Evolutionary conservation across 2,888 invertebrate genomes (phyloP).

Genomic region (Plebejus anna): DNA sequence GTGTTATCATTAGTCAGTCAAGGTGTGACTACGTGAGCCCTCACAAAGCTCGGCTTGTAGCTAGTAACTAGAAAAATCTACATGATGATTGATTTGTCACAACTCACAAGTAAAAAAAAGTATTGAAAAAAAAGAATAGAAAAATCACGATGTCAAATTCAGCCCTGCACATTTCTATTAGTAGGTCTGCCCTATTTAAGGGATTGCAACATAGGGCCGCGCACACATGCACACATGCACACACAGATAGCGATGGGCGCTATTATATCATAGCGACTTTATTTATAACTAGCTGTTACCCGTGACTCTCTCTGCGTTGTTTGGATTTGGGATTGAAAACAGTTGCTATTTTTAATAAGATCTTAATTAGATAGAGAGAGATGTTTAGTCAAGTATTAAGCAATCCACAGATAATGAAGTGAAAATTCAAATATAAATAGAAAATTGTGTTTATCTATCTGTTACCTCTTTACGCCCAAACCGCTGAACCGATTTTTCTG

Average conservation of each 20-base stretch:
- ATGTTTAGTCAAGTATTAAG: not conserved
- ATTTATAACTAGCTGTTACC: slow-evolving; percentile 30
- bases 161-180: slow-evolving; percentile 74
- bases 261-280: slow-evolving; percentile 32
- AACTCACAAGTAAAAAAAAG: not conserved
- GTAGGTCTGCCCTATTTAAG: slow-evolving; percentile 73
- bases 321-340: slow-evolving; percentile 8
- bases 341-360: not conserved
- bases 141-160: slow-evolving; percentile 36
- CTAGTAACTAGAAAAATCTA: too few relatives aligned
- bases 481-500: too few relatives aligned
- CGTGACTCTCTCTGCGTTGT: slow-evolving; percentile 16
- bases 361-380: not conserved
- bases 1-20: too few relatives aligned
- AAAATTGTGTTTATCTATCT: not conserved
- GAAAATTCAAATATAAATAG: not conserved
- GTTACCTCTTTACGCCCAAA: not conserved
- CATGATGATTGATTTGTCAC: too few relatives aligned
- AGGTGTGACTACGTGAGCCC: too few relatives aligned
- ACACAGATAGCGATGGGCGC: slow-evolving; percentile 38
- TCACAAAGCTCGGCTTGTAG: too few relatives aligned
- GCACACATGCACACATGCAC: slow-evolving; percentile 47
- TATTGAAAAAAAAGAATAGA: slow-evolving; percentile 21
- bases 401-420: too few relatives aligned
- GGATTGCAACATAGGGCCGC: slow-evolving; percentile 75